Evolutionary conservation across 2,888 invertebrate species (phyloP), one percentile per base, ranked within the genome.

Genomic region (Teleogryllus oceanicus): DNA sequence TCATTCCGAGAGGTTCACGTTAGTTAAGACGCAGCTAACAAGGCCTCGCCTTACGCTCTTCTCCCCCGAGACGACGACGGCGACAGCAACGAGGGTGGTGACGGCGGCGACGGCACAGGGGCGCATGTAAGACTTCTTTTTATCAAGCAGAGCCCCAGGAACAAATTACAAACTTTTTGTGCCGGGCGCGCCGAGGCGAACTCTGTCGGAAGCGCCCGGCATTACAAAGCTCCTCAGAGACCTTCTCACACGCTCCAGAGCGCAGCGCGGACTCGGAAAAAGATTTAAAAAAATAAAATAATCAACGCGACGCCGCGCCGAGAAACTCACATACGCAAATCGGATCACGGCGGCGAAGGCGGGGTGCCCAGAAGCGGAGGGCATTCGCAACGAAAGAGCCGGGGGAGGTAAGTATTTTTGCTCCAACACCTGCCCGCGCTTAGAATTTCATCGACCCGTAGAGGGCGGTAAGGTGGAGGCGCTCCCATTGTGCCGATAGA

Each of bases 11-110:
- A 62, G 62, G 13, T 62, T n/a, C 37, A 37, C 62, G 62, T 62
- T 62, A 62, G 62, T 62, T 62, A 62, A 62, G 62, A 62, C n/a
- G 62, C 62, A 62, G 62, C 62, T 62, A 62, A 62, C 62, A 62
- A 62, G 62, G 62, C n/a, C 62, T 62, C n/a, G 62, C n/a, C 62
- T 62, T 3, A 62, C 13, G 62, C 16, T 62, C n/a, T 62, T 8
- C 62, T 62, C 62, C 62, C 37, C 37, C 37, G 37, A 37, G 37
- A 37, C 37, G 37, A 0, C 37, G 37, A 8, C 37, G 37, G 5
- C 37, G 5, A 37, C 37, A 37, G 37, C 37, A 37, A 8, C 37
- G 37, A 0, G 37, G 5, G 37, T 8, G 37, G 8, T 37, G 37
- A 37, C 37, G 37, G 8, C 37, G 8, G 37, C 37, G 37, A 37